Evolutionary conservation across 1,140 invertebrate genomes (phyloP), one percentile per base, ranked within the genome.

Genomic region (Drosophila kikkawai): DNA sequence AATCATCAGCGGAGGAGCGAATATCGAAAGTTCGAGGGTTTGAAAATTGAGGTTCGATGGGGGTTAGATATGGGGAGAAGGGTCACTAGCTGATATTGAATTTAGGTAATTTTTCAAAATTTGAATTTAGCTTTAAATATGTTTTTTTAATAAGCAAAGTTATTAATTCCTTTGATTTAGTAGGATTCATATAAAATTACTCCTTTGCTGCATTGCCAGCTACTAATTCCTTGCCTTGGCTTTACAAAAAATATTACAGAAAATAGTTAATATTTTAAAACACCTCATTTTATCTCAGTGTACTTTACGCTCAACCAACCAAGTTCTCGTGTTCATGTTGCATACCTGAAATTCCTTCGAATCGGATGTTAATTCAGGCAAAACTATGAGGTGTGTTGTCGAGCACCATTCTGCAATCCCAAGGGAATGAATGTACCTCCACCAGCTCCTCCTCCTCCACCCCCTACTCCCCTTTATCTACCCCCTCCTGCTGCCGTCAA

Each of bases 301-400:
- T 36, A 61, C 3, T 22, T 6, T 17, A 44, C 26, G 34, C 11
- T 37, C 4, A 19, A 22, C 17, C 63, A 44, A 47, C 48, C 42
- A 17, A 41, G 41, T 36, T 61, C 15, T 32, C 57, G 22, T 63
- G 39, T 13, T 34, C 57, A 34, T 44, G 26, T 29, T 29, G 57
- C 56, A 61, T 65, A 65, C 63, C 53, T 55, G 53, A 55, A 55
- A 61, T 61, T 50, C 59, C 36, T 48, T 26, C 22, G 37, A 69
- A 69, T 69, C 66, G 66, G 66, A 69, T 69, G 66, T 69, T 69
- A 69, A 69, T 69, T 69, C 66, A 67, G 37, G 63, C 1, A 57
- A 67, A 67, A 67, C 61, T 69, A 67, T 39, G 47, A 48, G 37
- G 45, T 53, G 60, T 55, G 34, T 12, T 37, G 60, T 69, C 29